A percentile compares a stretch with the other conserved stretches of the same genome.
Evolutionary conservation across 2,797 vertebrate species (phyloP).

Genomic region (Acanthurus lineatus): DNA sequence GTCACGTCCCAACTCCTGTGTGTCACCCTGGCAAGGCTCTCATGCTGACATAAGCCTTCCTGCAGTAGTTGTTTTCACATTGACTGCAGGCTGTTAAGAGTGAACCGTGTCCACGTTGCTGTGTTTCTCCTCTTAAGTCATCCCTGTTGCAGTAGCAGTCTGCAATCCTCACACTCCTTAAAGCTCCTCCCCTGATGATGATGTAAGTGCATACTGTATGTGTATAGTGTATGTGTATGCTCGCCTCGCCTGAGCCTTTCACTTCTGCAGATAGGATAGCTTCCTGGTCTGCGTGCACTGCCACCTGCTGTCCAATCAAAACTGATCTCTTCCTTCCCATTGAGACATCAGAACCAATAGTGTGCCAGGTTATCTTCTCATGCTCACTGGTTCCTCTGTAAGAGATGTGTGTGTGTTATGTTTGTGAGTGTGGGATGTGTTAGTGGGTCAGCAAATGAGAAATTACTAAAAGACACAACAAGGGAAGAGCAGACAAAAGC

Average conservation of each 20-base stretch:
- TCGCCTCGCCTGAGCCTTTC: constrained; percentile 57
- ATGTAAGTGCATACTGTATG: constrained; percentile 72
- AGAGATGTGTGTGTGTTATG: constrained; percentile 11
- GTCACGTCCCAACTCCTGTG: constrained; percentile 47
- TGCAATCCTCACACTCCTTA: constrained; percentile 72
- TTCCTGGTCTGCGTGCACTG: constrained; percentile 68
- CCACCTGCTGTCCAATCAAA: constrained; percentile 73
- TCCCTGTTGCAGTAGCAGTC: constrained; percentile 74
- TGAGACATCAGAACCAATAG: constrained; percentile 55
- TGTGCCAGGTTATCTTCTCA: constrained; percentile 33
- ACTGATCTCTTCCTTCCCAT: constrained; percentile 15
- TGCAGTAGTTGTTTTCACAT: constrained; percentile 47
- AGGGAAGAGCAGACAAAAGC: neutral
- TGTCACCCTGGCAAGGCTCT: constrained; percentile 47
- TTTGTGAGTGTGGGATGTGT: neutral
- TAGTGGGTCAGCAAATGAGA: constrained; percentile 9
- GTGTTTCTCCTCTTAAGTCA: constrained; percentile 60
- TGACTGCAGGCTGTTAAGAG: constrained; percentile 38
- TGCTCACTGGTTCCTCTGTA: constrained; percentile 37
- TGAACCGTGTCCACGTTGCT: constrained; percentile 46
- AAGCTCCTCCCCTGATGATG: constrained; percentile 75
- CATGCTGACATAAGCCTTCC: constrained; percentile 51
- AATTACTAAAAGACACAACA: neutral
- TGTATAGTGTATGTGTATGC: constrained; percentile 62
- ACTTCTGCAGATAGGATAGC: constrained; percentile 67